phyloP scores from a whole-genome alignment of 2,888 invertebrate species.

The Maniola hyperantus region DNA sequence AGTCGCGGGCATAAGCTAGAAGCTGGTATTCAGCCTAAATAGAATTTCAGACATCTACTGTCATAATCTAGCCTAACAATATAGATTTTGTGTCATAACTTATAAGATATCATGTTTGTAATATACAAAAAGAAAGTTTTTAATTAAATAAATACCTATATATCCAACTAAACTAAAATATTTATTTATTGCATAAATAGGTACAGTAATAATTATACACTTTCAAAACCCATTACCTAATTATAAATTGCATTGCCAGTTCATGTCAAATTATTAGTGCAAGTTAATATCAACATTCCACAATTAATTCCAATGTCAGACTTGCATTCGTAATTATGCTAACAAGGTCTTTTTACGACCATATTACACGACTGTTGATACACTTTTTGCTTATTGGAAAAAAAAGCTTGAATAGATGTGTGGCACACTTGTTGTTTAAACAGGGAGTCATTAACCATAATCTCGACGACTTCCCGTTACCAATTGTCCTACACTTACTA shows the following conservation, averaged over 20 bases:
- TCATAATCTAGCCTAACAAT: too few relatives aligned
- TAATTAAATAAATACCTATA: neutral
- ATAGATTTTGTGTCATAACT: too few relatives aligned
- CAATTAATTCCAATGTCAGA: constrained; percentile 41
- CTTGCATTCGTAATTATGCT: constrained; percentile 35
- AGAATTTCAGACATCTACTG: too few relatives aligned
- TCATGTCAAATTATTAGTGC: constrained; percentile 9
- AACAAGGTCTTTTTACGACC: constrained; percentile 38
- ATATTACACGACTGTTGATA: constrained; percentile 10
- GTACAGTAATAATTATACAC: neutral
- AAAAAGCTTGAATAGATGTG: constrained; percentile 39
- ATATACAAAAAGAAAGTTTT: neutral
- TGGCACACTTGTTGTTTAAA: constrained; percentile 53
- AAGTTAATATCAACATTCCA: constrained; percentile 28
- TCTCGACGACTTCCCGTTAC: constrained; percentile 72
- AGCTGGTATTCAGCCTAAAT: too few relatives aligned
- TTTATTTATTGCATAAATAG: neutral
- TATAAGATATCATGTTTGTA: too few relatives aligned
- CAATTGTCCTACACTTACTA: constrained; percentile 53
- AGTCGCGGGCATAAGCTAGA: too few relatives aligned
- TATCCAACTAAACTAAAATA: neutral
- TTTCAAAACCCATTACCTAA: constrained; percentile 12
- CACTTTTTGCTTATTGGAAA: constrained; percentile 14
- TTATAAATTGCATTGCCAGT: constrained; percentile 12
- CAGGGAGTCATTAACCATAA: constrained; percentile 71